Conservation (phyloP, 2,888 invertebrate genomes). For the Hirtodrosophila duncani region DNA sequence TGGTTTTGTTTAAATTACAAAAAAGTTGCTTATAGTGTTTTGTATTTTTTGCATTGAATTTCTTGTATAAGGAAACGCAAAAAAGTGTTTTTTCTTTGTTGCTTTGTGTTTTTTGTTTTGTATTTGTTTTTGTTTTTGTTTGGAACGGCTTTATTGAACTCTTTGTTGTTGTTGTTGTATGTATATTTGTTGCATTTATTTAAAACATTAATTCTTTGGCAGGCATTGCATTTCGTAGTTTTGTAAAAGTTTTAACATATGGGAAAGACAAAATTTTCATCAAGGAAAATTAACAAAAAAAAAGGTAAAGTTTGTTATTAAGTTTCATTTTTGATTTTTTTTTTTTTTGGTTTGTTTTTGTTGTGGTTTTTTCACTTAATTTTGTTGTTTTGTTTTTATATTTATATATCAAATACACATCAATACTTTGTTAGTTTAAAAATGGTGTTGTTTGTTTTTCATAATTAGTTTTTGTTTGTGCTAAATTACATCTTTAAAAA, state of each 20-base stretch:
- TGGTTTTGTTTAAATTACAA: conserved; percentile 16
- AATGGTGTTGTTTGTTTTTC: conserved; percentile 46
- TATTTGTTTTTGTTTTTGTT: conserved; percentile 52
- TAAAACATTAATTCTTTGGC: conserved; percentile 72
- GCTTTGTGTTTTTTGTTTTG: conserved; percentile 30
- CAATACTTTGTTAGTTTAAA: conserved; percentile 66
- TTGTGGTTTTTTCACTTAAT: conserved; percentile 32
- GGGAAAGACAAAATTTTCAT: conserved; percentile 27
- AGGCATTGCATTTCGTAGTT: conserved; percentile 76
- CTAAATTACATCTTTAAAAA: conserved; percentile 72
- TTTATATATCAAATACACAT: conserved; percentile 64
- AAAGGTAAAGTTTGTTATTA: conserved; percentile 35
- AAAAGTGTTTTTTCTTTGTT: conserved; percentile 50
- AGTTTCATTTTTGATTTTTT: conserved; percentile 37
- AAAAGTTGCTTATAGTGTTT: conserved; percentile 19
- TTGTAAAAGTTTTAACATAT: conserved; percentile 63
- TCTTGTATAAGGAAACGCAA: conserved; percentile 63
- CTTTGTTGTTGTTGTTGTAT: conserved; percentile 60
- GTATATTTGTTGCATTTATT: conserved; percentile 50
- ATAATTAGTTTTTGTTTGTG: conserved; percentile 47
- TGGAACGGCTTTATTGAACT: conserved; percentile 68
- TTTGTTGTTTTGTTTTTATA: conserved; percentile 26
- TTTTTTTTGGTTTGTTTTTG: conserved; percentile 35
- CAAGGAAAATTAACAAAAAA: conserved; percentile 12
- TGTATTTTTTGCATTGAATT: conserved; percentile 10